These are phyloP conservation scores for Petroica traversi DNA, from an alignment of 2,113 vertebrate genomes.

Conservation along the genomic window DNA sequence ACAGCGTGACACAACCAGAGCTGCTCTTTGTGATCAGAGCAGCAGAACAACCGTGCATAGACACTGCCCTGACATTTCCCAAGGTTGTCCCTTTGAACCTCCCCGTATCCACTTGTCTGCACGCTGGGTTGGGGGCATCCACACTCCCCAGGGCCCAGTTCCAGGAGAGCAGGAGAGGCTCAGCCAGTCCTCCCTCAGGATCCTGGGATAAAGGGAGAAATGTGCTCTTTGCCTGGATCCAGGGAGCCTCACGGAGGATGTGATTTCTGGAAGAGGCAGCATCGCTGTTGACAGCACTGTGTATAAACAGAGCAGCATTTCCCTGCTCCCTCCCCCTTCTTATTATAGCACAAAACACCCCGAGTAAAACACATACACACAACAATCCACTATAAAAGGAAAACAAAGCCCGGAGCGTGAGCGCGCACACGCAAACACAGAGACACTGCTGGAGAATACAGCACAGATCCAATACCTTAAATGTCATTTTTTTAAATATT, in stretches of 20 bases:
- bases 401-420: constrained; percentile 43
- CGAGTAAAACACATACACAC: constrained; percentile 39
- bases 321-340: constrained; percentile 17
- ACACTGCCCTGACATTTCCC: not conserved
- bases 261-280: not conserved
- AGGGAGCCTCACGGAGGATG: not conserved
- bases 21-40: not conserved
- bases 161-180: not conserved
- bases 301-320: constrained; percentile 36
- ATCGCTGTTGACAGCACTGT: not conserved
- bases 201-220: not conserved
- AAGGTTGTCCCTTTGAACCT: constrained; percentile 4
- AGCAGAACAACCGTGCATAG: not conserved
- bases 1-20: not conserved
- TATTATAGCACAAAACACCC: constrained; percentile 51
- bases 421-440: not conserved
- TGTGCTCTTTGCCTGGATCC: not conserved
- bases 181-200: not conserved
- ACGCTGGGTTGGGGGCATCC: not conserved
- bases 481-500: constrained; percentile 14
- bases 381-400: constrained; percentile 17
- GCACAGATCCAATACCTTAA: not conserved
- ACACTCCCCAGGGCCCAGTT: not conserved
- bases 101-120: not conserved
- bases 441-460: not conserved